Evolutionary conservation across 2,797 vertebrate species (phyloP).

Genomic region (Pipistrellus kuhlii): DNA sequence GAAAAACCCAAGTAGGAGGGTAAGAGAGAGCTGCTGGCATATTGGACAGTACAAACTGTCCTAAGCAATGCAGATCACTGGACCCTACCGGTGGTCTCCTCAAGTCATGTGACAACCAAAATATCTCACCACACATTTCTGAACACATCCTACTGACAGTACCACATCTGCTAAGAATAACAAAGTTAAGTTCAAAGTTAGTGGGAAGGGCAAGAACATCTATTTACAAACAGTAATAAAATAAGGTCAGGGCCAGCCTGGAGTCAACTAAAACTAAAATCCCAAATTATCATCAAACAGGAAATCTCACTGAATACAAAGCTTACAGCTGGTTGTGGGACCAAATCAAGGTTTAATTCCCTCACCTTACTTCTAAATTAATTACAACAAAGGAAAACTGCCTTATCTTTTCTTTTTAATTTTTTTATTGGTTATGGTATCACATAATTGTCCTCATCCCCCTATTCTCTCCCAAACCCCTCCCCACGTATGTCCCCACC

Average conservation of each 20-base stretch:
- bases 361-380: conserved; percentile 4
- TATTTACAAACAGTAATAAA: conserved; percentile 59
- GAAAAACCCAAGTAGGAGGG: neutral
- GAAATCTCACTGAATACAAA: conserved; percentile 45
- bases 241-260: neutral
- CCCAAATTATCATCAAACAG: conserved; percentile 37
- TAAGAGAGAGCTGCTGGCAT: neutral
- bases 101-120: neutral
- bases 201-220: conserved; percentile 31
- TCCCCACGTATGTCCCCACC: no score
- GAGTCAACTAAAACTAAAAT: conserved; percentile 55
- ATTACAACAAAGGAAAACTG: conserved; percentile 12
- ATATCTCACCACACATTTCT: neutral
- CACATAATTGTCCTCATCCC: no score
- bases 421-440: no score
- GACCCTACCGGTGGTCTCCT: neutral
- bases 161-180: conserved; percentile 23
- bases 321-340: neutral
- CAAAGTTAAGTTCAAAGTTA: conserved; percentile 8
- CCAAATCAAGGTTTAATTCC: conserved; percentile 23
- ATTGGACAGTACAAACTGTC: neutral
- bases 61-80: neutral
- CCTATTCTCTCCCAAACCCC: no score
- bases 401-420: neutral
- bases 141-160: neutral